A percentile compares a stretch with the other conserved stretches of the same genome.
Evolutionary conservation across 1,140 invertebrate genomes (phyloP).

Genomic region (Probaryconus sp.): DNA sequence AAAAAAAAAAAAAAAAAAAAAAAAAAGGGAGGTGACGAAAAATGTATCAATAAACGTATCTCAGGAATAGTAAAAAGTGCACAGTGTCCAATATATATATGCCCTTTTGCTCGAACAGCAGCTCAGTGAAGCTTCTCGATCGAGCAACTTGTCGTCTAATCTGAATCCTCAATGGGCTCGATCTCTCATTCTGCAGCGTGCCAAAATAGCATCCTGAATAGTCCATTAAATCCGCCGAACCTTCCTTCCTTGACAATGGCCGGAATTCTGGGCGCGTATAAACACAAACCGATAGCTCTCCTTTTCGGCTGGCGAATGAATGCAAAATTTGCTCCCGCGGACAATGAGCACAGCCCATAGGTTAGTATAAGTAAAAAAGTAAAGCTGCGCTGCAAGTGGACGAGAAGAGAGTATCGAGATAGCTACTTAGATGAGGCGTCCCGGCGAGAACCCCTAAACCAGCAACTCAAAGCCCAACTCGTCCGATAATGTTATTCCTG

Average conservation of each 20-base stretch:
- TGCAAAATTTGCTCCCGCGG: slow-evolving; percentile 28
- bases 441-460: too few relatives aligned
- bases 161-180: slow-evolving; percentile 27
- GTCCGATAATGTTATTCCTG: slow-evolving; percentile 69
- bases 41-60: too few relatives aligned
- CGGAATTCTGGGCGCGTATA: slow-evolving; percentile 34
- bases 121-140: too few relatives aligned
- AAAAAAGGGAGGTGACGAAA: too few relatives aligned
- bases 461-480: slow-evolving; percentile 60
- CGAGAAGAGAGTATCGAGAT: slow-evolving; percentile 61
- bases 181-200: slow-evolving; percentile 16
- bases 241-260: slow-evolving; percentile 26
- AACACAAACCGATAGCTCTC: too few relatives aligned
- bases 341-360: slow-evolving; percentile 20
- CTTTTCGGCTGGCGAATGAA: slow-evolving; percentile 28
- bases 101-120: too few relatives aligned
- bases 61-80: too few relatives aligned
- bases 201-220: slow-evolving; percentile 25
- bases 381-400: slow-evolving; percentile 1
- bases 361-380: slow-evolving; percentile 23
- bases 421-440: slow-evolving; percentile 70
- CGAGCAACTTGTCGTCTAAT: slow-evolving; percentile 19
- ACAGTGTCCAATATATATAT: too few relatives aligned
- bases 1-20: too few relatives aligned
- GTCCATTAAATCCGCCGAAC: slow-evolving; percentile 39